A percentile compares a stretch with the other conserved stretches of the same genome.
Conservation (phyloP, 2,888 invertebrate genomes). For the Drosophila diplacantha region DNA sequence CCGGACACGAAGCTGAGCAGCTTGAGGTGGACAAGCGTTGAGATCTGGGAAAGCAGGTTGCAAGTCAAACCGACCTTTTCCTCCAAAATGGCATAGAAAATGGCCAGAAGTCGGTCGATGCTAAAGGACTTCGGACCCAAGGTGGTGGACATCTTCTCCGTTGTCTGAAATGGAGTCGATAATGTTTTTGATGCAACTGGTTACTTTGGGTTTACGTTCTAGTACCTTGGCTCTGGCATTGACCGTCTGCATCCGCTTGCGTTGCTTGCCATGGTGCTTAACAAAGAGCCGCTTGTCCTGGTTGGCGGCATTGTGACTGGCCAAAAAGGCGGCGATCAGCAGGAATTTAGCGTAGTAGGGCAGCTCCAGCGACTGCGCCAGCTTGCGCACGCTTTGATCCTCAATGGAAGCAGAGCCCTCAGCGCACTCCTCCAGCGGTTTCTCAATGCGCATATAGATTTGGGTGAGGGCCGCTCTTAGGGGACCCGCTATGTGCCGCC, state of each 20-base stretch:
- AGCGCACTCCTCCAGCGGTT: conserved; percentile 35
- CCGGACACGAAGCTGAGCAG: conserved; percentile 85
- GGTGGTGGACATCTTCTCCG: conserved; percentile 82
- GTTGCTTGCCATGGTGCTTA: conserved; percentile 86
- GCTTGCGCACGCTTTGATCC: conserved; percentile 78
- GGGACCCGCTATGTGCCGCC: conserved; percentile 88
- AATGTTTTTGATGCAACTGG: neutral
- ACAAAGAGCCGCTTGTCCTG: conserved; percentile 92
- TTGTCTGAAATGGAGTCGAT: conserved; percentile 65
- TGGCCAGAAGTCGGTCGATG: conserved; percentile 89
- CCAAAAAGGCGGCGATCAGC: conserved; percentile 92
- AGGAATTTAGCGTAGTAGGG: conserved; percentile 94
- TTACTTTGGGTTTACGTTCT: neutral
- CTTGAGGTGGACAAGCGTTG: conserved; percentile 90
- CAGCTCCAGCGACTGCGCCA: conserved; percentile 85
- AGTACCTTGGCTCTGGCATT: conserved; percentile 81
- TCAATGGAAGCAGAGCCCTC: conserved; percentile 31
- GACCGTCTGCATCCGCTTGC: conserved; percentile 82
- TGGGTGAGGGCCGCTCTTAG: conserved; percentile 86
- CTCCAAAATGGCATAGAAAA: conserved; percentile 92
- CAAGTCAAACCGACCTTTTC: conserved; percentile 91
- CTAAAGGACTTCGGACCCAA: conserved; percentile 91
- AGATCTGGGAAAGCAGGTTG: conserved; percentile 90
- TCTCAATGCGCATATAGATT: conserved; percentile 85
- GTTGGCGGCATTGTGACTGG: conserved; percentile 93